Evolutionary conservation across 2,888 invertebrate genomes (phyloP).

Genomic region (Thymelicus acteon): DNA sequence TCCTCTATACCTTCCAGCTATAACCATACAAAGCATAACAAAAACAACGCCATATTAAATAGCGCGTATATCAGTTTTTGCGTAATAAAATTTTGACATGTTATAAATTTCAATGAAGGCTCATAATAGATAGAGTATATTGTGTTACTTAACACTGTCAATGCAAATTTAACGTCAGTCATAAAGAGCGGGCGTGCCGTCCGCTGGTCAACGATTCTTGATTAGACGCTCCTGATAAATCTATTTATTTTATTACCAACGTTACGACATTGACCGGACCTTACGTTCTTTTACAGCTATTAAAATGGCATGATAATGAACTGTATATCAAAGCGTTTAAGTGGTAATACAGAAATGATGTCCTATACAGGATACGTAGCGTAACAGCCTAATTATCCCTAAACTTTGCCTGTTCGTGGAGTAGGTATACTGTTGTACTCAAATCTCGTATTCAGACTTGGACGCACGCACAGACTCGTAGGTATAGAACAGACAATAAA

Average conservation of each 20-base stretch:
- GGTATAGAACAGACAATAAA: too few relatives aligned
- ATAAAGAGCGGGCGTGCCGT: conserved; percentile 49
- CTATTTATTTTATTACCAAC: conserved; percentile 34
- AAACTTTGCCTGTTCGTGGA: too few relatives aligned
- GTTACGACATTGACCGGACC: conserved; percentile 4
- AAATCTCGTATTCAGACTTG: too few relatives aligned
- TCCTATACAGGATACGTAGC: too few relatives aligned
- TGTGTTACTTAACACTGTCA: conserved; percentile 53
- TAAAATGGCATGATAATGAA: conserved; percentile 26
- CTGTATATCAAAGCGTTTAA: neutral
- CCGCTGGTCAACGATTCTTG: conserved; percentile 33
- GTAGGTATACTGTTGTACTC: too few relatives aligned
- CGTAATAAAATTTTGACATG: conserved; percentile 56
- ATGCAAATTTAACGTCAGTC: conserved; percentile 52
- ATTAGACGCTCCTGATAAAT: conserved; percentile 36
- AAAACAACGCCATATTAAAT: neutral
- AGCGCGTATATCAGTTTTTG: conserved; percentile 45
- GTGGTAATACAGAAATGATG: too few relatives aligned
- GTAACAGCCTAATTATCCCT: too few relatives aligned
- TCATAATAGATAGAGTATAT: conserved; percentile 40
- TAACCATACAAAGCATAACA: too few relatives aligned
- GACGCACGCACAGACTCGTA: too few relatives aligned
- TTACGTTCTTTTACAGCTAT: conserved; percentile 7
- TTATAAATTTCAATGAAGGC: conserved; percentile 62
- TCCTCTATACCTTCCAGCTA: too few relatives aligned